Evolutionary conservation across 2,888 invertebrate species (phyloP), one percentile per base, ranked within the genome.

Genomic region (Rotaria sp.): DNA sequence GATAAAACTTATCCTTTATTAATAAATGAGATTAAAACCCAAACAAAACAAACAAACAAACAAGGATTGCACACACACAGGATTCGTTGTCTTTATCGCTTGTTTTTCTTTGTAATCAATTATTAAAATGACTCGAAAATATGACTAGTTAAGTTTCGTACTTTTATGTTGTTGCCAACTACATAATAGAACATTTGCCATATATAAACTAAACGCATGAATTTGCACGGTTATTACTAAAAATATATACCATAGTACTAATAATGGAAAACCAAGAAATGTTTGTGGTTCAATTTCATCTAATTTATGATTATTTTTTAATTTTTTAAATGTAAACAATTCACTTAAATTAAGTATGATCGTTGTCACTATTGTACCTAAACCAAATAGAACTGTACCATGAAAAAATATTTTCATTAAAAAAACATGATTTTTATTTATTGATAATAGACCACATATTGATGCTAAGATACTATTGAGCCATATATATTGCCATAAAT

Each of bases 401-500:
- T 90, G 88, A 45, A 96, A 94, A 90, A 95, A 96, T 52, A 91
- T 90, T 87, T 89, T 89, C 84, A 91, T 88, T 15, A 91, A 87
- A 35, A 89, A 88, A 24, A 94, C 93, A 90, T 94, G 94, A 92
- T 97, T 97, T 88, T 94, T 94, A 89, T 95, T 94, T 88, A 95
- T 94, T 67, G 97, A 95, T 55, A 95, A 94, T 85, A 96, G 92
- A 11, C 95, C 96, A 87, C 96, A 92, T 91, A 96, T 94, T 26
- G 95, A 95, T 67, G 95, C 93, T 55, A 95, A 91, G 87, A 96
- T 92, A 89, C 96, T 96, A 41, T 94, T 92, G 88, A 95, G 94
- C 96, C 97, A 97, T 89, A 95, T 93, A 91, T 96, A 97, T 92
- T 97, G 97, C 97, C 97, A 97, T 92, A 94, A 93, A 84, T 95